Conservation (phyloP, 2,797 vertebrate species). For the Scomberomorus guttatus region DNA sequence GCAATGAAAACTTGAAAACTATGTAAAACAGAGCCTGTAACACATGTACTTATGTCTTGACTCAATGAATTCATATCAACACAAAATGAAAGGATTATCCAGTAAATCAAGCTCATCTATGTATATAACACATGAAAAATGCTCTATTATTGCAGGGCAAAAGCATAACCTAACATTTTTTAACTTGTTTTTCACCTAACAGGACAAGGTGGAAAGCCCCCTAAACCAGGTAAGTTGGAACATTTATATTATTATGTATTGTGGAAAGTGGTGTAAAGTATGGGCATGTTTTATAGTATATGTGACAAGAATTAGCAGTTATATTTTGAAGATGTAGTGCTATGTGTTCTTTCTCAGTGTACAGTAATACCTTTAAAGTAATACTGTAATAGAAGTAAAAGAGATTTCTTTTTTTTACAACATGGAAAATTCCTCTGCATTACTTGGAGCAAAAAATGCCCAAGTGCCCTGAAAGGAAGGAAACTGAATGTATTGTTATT, state of each 20-base stretch:
- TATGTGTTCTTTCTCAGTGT: neutral
- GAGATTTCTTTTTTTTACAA: neutral
- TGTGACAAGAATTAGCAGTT: neutral
- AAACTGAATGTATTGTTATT: constrained; percentile 31
- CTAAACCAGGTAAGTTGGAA: constrained; percentile 77
- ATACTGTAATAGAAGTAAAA: neutral
- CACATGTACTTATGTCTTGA: neutral
- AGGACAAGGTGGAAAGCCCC: constrained; percentile 80
- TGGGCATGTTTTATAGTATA: neutral
- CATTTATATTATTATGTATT: neutral
- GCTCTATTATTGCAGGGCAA: neutral
- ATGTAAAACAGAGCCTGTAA: neutral
- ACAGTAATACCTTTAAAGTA: neutral
- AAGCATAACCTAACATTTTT: neutral
- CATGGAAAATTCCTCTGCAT: constrained; percentile 32
- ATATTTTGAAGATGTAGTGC: neutral
- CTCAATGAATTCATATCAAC: neutral
- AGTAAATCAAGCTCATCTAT: neutral
- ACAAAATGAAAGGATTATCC: neutral
- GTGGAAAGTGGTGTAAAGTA: neutral
- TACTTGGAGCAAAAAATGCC: neutral
- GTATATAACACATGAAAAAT: neutral
- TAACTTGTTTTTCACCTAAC: constrained; percentile 39
- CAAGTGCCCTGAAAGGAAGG: constrained; percentile 41
- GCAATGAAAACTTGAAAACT: neutral